Evolutionary conservation across 2,888 invertebrate genomes (phyloP).

Genomic region (Pheosia tremula): DNA sequence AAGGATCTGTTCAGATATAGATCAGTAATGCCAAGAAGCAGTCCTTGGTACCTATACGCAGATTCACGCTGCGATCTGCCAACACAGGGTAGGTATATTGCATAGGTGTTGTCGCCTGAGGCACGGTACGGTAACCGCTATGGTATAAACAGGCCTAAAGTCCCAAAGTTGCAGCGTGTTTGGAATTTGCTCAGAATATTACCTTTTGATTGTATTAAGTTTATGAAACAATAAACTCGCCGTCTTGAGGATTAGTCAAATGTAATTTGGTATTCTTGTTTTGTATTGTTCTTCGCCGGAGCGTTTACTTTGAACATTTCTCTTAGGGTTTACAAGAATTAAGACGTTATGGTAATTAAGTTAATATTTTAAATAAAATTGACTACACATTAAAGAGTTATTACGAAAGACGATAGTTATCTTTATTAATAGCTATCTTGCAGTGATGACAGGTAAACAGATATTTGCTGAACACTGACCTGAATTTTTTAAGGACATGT

Average conservation of each 20-base stretch:
- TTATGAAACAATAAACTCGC: constrained; percentile 34
- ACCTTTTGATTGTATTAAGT: constrained; percentile 32
- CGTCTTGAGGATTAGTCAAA: constrained; percentile 21
- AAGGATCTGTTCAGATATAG: constrained; percentile 19
- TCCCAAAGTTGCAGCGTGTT: constrained; percentile 32
- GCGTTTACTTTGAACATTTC: constrained; percentile 21
- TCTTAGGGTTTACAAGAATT: constrained; percentile 7
- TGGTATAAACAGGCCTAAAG: constrained; percentile 6
- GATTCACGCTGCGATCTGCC: too few relatives aligned
- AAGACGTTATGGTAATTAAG: neutral
- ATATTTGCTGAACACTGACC: too few relatives aligned
- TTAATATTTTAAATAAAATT: constrained; percentile 1
- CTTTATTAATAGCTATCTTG: too few relatives aligned
- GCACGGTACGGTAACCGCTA: too few relatives aligned
- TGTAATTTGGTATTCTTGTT: constrained; percentile 29
- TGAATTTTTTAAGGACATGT: too few relatives aligned
- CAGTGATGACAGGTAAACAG: too few relatives aligned
- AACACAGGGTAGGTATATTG: too few relatives aligned
- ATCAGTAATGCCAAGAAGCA: too few relatives aligned
- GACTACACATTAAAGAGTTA: too few relatives aligned
- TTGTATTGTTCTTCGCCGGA: constrained; percentile 18
- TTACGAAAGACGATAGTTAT: too few relatives aligned
- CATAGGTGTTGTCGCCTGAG: too few relatives aligned
- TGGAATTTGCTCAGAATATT: constrained; percentile 33
- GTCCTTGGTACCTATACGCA: too few relatives aligned